phyloP scores from a whole-genome alignment of 2,797 vertebrate species.

The Typhlichthys subterraneus region DNA sequence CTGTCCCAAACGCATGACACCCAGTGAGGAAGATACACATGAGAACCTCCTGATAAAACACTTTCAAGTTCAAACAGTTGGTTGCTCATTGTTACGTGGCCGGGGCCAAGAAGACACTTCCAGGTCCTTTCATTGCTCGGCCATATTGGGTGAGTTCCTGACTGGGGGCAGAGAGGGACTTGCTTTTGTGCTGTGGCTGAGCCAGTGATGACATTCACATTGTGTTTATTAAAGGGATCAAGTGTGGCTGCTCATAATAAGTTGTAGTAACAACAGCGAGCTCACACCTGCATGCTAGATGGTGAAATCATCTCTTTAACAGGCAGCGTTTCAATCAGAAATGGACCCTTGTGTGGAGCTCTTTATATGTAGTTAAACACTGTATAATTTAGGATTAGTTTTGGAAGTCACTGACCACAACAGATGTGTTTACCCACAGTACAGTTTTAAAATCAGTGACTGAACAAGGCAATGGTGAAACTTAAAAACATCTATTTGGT shows the following conservation, averaged over 20 bases:
- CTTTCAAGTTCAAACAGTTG: slow-evolving; percentile 67
- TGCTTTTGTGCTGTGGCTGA: slow-evolving; percentile 38
- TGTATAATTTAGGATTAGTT: slow-evolving; percentile 2
- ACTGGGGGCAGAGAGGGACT: slow-evolving; percentile 36
- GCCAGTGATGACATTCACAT: slow-evolving; percentile 24
- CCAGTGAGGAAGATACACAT: slow-evolving; percentile 65
- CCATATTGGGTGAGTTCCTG: slow-evolving; percentile 47
- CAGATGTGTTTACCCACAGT: slow-evolving; percentile 17
- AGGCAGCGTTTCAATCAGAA: no score
- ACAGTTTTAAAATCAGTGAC: slow-evolving; percentile 9
- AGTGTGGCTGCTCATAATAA: no score
- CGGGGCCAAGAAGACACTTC: slow-evolving; percentile 68
- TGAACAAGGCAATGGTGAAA: slow-evolving; percentile 33
- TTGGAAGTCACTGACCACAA: background rate
- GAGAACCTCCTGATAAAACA: slow-evolving; percentile 65
- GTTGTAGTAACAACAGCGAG: no score
- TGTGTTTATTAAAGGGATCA: background rate
- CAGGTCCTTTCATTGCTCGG: slow-evolving; percentile 53
- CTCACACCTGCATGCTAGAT: no score
- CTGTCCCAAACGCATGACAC: slow-evolving; percentile 57
- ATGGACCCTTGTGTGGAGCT: no score
- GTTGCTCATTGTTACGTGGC: slow-evolving; percentile 60
- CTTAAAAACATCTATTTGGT: slow-evolving; percentile 13
- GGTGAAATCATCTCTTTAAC: no score
- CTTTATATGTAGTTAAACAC: no score